Percentiles rank a stretch among this genome's conserved stretches.
Evolutionary conservation across 1,140 invertebrate species (phyloP).

Genomic region (Eumaeus atala): DNA sequence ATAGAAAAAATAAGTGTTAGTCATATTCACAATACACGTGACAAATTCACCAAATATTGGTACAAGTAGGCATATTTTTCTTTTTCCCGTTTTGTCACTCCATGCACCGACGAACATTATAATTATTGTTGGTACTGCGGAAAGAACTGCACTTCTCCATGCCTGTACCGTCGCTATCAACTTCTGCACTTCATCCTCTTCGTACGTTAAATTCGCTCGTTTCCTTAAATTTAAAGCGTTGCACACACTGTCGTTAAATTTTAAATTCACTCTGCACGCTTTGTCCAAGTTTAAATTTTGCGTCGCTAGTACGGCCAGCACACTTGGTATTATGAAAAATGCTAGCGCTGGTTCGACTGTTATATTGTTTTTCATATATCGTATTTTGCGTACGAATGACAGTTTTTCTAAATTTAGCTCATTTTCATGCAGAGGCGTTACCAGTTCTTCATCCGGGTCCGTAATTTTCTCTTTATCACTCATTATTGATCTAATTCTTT

Average conservation of each 20-base stretch:
- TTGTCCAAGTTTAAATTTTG: constrained; percentile 66
- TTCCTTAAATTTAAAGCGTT: constrained; percentile 41
- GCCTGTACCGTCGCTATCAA: constrained; percentile 77
- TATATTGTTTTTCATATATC: constrained; percentile 52
- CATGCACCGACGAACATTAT: constrained; percentile 77
- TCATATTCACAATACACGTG: constrained; percentile 83
- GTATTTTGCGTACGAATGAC: constrained; percentile 46
- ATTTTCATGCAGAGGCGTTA: constrained; percentile 36
- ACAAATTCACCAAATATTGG: constrained; percentile 87
- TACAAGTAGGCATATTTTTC: constrained; percentile 89
- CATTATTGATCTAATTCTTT: too few species aligned
- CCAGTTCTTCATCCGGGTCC: constrained; percentile 34
- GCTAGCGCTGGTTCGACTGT: constrained; percentile 59
- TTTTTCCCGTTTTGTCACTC: constrained; percentile 81
- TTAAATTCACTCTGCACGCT: constrained; percentile 54
- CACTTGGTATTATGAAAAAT: constrained; percentile 56
- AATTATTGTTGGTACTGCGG: constrained; percentile 72
- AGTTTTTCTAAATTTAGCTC: constrained; percentile 38
- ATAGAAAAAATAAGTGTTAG: constrained; percentile 85
- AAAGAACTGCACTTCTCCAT: constrained; percentile 74
- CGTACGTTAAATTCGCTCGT: constrained; percentile 43
- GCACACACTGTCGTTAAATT: constrained; percentile 49
- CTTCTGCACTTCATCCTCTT: constrained; percentile 65
- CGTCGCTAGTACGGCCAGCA: constrained; percentile 49
- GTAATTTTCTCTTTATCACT: too few species aligned